Evolutionary conservation across 2,797 vertebrate species (phyloP).

Genomic region (Ctenochaetus hawaiiensis): DNA sequence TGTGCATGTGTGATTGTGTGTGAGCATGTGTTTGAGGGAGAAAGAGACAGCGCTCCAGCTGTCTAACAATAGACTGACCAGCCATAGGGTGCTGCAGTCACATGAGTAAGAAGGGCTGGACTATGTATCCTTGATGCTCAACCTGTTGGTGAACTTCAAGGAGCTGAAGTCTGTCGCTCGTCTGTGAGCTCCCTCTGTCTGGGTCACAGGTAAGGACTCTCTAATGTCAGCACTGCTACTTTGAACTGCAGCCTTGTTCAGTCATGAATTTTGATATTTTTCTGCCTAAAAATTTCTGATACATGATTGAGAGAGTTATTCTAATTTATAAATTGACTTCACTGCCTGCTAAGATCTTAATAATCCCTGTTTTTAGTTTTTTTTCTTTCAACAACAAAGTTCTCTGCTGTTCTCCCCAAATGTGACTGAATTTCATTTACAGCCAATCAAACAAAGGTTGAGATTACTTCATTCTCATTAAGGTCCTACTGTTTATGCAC

Average conservation of each 20-base stretch:
- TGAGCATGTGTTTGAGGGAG: constrained; percentile 9
- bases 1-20: constrained; percentile 19
- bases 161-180: constrained; percentile 54
- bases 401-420: neutral
- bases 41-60: constrained; percentile 18
- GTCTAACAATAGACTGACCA: constrained; percentile 84
- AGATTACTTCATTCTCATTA: neutral
- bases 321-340: neutral
- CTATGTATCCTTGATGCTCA: constrained; percentile 79
- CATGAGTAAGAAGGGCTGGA: constrained; percentile 77
- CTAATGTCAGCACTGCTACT: constrained; percentile 2
- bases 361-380: neutral
- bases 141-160: constrained; percentile 67
- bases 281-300: neutral
- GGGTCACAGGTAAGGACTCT: constrained; percentile 75
- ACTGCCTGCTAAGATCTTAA: constrained; percentile 8
- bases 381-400: neutral
- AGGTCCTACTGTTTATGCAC: neutral
- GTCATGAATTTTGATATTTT: neutral
- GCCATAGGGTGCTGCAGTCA: constrained; percentile 80
- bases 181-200: constrained; percentile 59
- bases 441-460: neutral
- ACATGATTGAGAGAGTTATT: neutral
- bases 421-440: neutral
- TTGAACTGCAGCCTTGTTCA: constrained; percentile 14